phyloP scores from a whole-genome alignment of 2,888 invertebrate genomes.

The Tetanocera ferruginea region DNA sequence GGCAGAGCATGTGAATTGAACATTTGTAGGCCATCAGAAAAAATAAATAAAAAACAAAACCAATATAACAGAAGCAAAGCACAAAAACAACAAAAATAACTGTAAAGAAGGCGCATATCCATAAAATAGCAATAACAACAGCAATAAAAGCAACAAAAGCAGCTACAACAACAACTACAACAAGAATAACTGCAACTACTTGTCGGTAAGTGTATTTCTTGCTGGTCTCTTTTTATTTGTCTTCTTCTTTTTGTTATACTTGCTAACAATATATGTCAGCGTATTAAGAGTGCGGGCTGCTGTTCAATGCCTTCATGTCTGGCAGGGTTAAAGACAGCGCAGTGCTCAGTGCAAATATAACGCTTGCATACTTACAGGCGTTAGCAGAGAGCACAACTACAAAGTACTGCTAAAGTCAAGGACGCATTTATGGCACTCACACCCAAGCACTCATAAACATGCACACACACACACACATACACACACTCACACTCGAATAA shows the following conservation, averaged over 20 bases:
- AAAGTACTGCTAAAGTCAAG: conserved; percentile 15
- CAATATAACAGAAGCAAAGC: not conserved
- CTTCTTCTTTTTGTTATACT: not conserved
- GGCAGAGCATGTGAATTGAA: not conserved
- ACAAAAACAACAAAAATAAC: not conserved
- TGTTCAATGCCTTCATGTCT: not conserved
- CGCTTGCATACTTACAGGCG: too few species aligned
- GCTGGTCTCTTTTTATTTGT: not conserved
- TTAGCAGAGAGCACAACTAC: not conserved
- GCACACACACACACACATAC: not conserved
- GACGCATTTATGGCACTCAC: not conserved
- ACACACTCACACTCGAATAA: not conserved
- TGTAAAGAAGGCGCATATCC: not conserved
- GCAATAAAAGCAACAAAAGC: not conserved
- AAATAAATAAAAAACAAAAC: too few species aligned
- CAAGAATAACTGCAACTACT: not conserved
- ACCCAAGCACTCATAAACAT: not conserved
- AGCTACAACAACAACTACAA: conserved; percentile 21
- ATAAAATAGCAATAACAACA: conserved; percentile 7
- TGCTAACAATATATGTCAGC: not conserved
- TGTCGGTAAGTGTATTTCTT: conserved; percentile 16
- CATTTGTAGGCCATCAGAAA: not conserved
- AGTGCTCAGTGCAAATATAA: not conserved
- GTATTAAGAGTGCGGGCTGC: not conserved
- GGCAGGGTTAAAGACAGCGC: conserved; percentile 8